Evolutionary conservation across 2,113 vertebrate species (phyloP).

Genomic region (Rhinopomastus cyanomelas): DNA sequence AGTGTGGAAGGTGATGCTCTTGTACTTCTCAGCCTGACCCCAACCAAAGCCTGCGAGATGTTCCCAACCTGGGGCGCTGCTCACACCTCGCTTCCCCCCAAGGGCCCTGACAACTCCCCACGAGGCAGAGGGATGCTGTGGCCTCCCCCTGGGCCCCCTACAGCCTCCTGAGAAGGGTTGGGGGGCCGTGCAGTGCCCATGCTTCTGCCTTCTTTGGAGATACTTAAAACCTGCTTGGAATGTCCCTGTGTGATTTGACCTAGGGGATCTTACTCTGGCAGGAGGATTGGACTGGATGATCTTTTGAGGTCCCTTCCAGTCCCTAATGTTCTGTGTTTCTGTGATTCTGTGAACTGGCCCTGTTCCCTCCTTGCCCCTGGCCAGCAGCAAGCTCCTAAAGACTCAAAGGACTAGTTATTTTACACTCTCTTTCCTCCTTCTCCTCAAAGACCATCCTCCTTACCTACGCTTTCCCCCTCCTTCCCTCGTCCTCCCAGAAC

Average conservation of each 20-base stretch:
- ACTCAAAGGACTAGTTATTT: not conserved
- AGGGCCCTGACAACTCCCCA: rapidly evolving
- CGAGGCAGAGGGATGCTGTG: not conserved
- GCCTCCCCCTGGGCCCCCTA: rapidly evolving
- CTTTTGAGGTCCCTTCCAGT: too few species aligned
- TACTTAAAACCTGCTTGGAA: too few species aligned
- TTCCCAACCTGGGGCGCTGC: not conserved
- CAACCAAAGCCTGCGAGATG: not conserved
- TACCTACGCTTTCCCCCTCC: not conserved
- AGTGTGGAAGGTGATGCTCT: not conserved
- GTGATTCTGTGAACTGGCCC: not conserved
- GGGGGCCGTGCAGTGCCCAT: not conserved
- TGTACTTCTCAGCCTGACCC: not conserved
- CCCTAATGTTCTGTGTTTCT: too few species aligned
- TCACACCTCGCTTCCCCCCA: not conserved
- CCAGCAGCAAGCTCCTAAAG: not conserved
- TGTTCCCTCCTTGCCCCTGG: not conserved
- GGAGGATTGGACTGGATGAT: too few species aligned
- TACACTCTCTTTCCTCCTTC: not conserved
- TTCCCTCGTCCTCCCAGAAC: rapidly evolving
- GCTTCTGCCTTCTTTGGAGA: not conserved
- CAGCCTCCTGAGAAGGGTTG: not conserved
- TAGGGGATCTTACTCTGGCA: too few species aligned
- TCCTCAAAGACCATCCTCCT: not conserved
- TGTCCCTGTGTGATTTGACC: too few species aligned